Evolutionary conservation across 2,113 vertebrate genomes (phyloP).

Genomic region (Mesembrinibis cayennensis): DNA sequence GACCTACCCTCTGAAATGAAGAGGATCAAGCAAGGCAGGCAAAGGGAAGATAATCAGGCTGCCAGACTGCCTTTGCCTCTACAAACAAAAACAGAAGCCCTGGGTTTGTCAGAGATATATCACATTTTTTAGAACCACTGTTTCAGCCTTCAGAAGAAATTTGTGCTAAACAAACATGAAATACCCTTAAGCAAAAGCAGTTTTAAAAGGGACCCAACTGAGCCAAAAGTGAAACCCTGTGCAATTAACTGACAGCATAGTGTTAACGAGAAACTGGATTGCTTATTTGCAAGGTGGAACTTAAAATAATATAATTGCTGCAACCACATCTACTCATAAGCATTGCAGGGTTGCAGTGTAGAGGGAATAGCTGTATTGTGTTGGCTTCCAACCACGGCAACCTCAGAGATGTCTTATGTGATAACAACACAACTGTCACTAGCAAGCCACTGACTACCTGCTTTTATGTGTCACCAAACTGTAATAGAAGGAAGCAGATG

Average conservation of each 20-base stretch:
- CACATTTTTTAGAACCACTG: background rate
- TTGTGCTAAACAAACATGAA: background rate
- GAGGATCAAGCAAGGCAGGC: background rate
- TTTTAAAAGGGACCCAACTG: background rate
- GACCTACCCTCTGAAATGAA: accelerated
- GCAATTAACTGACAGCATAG: background rate
- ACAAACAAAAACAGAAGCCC: background rate
- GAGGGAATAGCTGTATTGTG: background rate
- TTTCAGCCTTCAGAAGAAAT: background rate
- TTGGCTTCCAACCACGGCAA: background rate
- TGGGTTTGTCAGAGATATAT: background rate
- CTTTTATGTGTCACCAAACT: background rate
- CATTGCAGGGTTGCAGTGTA: accelerated
- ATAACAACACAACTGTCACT: accelerated
- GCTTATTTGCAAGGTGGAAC: background rate
- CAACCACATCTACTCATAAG: background rate
- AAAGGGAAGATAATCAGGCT: background rate
- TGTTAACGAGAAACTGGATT: background rate
- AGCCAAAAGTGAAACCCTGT: background rate
- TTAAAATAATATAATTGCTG: background rate
- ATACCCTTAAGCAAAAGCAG: background rate
- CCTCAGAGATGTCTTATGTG: background rate
- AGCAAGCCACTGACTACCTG: background rate
- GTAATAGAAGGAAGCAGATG: background rate
- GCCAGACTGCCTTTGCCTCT: background rate